Conservation (phyloP, 1,140 invertebrate genomes). For the Holcopasites calliopsidis region DNA sequence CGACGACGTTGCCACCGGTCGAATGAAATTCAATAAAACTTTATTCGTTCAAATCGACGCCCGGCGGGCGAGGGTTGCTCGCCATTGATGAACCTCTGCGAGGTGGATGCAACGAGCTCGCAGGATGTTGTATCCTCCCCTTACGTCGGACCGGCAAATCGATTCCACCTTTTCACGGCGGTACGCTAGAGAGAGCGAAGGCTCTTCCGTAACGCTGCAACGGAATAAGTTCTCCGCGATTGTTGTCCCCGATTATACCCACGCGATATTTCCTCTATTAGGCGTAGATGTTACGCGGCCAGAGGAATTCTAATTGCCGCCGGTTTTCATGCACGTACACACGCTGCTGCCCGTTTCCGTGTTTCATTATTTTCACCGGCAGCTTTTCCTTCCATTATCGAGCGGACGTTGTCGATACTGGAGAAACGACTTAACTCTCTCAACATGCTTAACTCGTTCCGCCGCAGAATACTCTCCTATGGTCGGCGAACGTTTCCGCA, state of each 20-base stretch:
- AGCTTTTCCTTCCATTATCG: neutral
- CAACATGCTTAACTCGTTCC: neutral
- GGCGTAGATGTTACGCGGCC: conserved; percentile 28
- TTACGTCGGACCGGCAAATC: conserved; percentile 46
- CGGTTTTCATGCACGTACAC: conserved; percentile 28
- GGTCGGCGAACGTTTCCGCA: too few relatives aligned
- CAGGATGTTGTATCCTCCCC: conserved; percentile 36
- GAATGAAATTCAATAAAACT: too few relatives aligned
- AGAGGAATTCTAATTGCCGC: conserved; percentile 39
- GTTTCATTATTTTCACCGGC: conserved; percentile 25
- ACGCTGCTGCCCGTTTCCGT: conserved; percentile 18
- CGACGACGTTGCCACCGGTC: too few relatives aligned
- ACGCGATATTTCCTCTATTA: conserved; percentile 37
- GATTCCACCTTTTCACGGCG: conserved; percentile 45
- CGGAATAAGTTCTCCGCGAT: conserved; percentile 34
- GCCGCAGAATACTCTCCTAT: too few relatives aligned
- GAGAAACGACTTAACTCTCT: neutral
- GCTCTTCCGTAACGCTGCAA: conserved; percentile 40
- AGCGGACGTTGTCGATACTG: neutral
- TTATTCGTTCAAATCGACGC: conserved; percentile 32
- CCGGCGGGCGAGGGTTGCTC: conserved; percentile 14
- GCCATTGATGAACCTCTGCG: conserved; percentile 42
- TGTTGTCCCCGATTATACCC: conserved; percentile 38
- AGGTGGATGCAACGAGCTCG: conserved; percentile 24
- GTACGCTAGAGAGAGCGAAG: conserved; percentile 17